These are phyloP conservation scores for Brachypterus glaber DNA, from an alignment of 2,888 invertebrate genomes.

Conservation along the genomic window DNA sequence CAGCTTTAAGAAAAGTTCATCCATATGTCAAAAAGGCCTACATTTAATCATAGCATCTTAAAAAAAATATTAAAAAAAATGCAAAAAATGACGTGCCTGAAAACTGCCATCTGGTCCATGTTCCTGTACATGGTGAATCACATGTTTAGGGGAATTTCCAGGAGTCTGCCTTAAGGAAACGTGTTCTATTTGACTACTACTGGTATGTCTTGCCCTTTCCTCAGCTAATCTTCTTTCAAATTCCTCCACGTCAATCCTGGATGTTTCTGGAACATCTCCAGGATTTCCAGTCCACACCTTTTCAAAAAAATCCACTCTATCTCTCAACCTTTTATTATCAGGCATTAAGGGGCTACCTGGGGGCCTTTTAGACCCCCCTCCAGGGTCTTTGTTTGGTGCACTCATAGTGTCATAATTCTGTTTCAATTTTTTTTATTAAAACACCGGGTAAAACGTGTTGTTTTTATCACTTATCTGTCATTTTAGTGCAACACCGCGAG, in stretches of 20 bases:
- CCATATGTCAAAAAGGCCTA: too few species aligned
- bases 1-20: too few species aligned
- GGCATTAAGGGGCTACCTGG: conserved; percentile 35
- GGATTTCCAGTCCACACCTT: conserved; percentile 59
- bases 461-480: conserved; percentile 22
- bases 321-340: conserved; percentile 49
- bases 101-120: conserved; percentile 38
- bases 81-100: conserved; percentile 26
- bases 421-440: conserved; percentile 9
- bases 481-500: conserved; percentile 21
- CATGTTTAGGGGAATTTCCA: conserved; percentile 30
- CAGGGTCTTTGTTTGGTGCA: conserved; percentile 24
- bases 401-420: conserved; percentile 27
- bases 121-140: conserved; percentile 26
- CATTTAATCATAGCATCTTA: too few species aligned
- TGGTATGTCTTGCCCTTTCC: conserved; percentile 29
- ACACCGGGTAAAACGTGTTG: conserved; percentile 8
- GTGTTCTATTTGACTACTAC: conserved; percentile 45
- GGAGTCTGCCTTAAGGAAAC: conserved; percentile 52
- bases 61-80: conserved; percentile 46
- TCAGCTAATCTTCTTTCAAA: conserved; percentile 29
- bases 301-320: conserved; percentile 72
- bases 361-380: conserved; percentile 28
- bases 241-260: conserved; percentile 26
- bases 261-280: conserved; percentile 29